Base-by-base conservation (phyloP, 2,113 vertebrate species). In the Coregonus clupeaformis region DNA sequence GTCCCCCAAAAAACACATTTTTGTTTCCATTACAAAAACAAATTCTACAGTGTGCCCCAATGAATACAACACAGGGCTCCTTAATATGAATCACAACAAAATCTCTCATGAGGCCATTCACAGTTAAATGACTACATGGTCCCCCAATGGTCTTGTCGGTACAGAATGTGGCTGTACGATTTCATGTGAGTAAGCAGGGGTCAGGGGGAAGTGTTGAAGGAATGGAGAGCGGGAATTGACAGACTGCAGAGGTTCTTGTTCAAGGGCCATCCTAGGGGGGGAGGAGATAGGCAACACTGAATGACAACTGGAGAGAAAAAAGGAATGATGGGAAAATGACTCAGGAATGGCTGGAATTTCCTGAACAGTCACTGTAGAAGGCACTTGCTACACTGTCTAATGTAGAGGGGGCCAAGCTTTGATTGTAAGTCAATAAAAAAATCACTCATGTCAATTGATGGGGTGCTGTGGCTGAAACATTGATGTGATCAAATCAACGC, bases 341-440 rank as follows among this genome's bases (percentile, higher is more conserved):
- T 49, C 59, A 70, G 76, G 84, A 90, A 89, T 88, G 85, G 57
- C 6, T 45, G 86, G 90, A 85, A 92, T 91, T 89, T 91, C 87
- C 85, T 90, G 84, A 72, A 72, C 52, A 55, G 69, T 42, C 77
- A 47, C 18, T 59, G 72, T 47, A 65, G 71, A 72, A n/a, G 2
- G 18, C 64, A 24, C 29, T 66, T 4, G 1, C 24, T 25, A 25
- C 22, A 63, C 60, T 25, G 60, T 42, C 9, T 11, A 42, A 42
- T 42, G 36, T 42, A 42, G 60, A 27, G 14, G 60, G 22, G 24
- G 12, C 24, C 60, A 63, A 63, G 9, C 60, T 13, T 63, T 63
- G 7, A 22, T 63, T 9, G 60, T 25, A 25, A 13, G 5, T 25
- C 22, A 25, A 25, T 22, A 63, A n/a, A n/a, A n/a, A n/a, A 24